A percentile compares a stretch with the other conserved stretches of the same genome.
Evolutionary conservation across 2,888 invertebrate genomes (phyloP).

Genomic region (Papilio gigon): DNA sequence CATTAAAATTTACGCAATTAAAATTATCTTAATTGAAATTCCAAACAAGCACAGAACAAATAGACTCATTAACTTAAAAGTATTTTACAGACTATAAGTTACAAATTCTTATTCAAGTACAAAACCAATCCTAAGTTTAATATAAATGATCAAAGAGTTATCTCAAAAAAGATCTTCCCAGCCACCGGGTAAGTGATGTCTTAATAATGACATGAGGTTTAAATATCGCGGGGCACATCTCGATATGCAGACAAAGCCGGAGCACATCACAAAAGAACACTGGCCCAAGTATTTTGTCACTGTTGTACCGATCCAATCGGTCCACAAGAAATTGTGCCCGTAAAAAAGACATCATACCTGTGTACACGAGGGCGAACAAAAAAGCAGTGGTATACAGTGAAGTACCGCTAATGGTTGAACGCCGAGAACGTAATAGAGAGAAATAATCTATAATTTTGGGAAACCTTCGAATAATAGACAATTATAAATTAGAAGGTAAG

Average conservation of each 20-base stretch:
- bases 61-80: constrained; percentile 9
- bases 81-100: constrained; percentile 9
- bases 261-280: constrained; percentile 73
- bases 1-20: neutral
- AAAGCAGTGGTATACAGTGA: neutral
- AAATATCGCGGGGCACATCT: constrained; percentile 78
- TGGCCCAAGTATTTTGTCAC: constrained; percentile 79
- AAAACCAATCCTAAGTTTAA: constrained; percentile 47
- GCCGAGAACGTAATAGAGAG: no score
- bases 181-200: constrained; percentile 82
- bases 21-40: neutral
- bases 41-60: neutral
- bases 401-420: neutral
- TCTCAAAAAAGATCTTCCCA: constrained; percentile 67
- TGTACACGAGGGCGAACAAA: neutral
- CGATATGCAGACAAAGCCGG: constrained; percentile 63
- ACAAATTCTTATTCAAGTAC: constrained; percentile 1
- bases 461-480: no score
- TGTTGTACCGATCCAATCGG: constrained; percentile 79
- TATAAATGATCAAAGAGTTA: constrained; percentile 74
- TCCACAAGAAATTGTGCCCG: constrained; percentile 60
- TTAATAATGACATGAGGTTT: constrained; percentile 79
- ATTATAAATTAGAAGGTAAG: no score
- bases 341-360: constrained; percentile 61
- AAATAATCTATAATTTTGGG: no score